Percentiles rank a stretch among this genome's conserved stretches.
Conservation (phyloP, 2,113 vertebrate genomes). For the Acanthochromis polyacanthus region DNA sequence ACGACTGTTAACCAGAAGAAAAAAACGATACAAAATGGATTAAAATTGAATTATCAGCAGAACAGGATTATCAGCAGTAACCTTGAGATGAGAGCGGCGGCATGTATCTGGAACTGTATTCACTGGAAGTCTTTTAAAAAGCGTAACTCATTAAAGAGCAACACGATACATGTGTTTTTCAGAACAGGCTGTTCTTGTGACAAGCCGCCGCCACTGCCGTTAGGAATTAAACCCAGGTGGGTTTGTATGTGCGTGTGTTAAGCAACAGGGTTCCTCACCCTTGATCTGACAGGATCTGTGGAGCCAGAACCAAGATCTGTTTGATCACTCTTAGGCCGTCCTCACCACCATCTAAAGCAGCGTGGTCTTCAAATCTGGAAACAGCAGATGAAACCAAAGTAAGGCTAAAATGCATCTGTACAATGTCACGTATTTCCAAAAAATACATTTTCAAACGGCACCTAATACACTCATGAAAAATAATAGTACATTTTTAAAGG, state of each 20-base stretch:
- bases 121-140: slow-evolving; percentile 52
- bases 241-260: neutral
- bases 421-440: neutral
- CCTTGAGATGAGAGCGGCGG: slow-evolving; percentile 15
- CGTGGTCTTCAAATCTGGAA: slow-evolving; percentile 91
- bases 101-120: slow-evolving; percentile 44
- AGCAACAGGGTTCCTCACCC: slow-evolving; percentile 83
- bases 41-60: slow-evolving; percentile 37
- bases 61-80: slow-evolving; percentile 24
- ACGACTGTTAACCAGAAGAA: slow-evolving; percentile 78
- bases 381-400: neutral
- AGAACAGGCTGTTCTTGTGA: slow-evolving; percentile 62
- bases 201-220: slow-evolving; percentile 33
- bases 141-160: slow-evolving; percentile 66
- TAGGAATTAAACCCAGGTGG: slow-evolving; percentile 71
- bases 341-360: slow-evolving; percentile 91
- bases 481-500: too few relatives aligned
- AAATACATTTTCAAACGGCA: too few relatives aligned
- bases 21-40: slow-evolving; percentile 12
- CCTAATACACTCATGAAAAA: too few relatives aligned
- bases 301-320: slow-evolving; percentile 87
- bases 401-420: neutral
- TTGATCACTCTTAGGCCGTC: slow-evolving; percentile 91
- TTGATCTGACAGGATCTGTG: slow-evolving; percentile 84
- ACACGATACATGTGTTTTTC: slow-evolving; percentile 64